A percentile compares a stretch with the other conserved stretches of the same genome.
Conservation (phyloP, 2,797 vertebrate genomes). For the Leuciscus waleckii region DNA sequence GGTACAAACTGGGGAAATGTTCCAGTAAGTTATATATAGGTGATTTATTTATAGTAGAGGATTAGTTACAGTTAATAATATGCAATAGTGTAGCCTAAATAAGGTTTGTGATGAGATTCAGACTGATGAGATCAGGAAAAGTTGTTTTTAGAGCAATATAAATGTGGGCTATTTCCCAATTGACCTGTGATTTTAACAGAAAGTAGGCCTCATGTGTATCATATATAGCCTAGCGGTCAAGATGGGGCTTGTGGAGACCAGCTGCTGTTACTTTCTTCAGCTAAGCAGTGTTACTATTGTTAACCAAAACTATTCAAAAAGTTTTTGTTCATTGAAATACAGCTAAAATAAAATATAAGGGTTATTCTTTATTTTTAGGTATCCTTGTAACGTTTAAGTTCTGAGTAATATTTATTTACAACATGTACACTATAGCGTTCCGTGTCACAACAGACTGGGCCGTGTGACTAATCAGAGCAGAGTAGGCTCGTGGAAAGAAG, state of each 20-base stretch:
- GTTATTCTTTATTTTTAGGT: background rate
- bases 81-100: background rate
- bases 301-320: background rate
- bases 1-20: background rate
- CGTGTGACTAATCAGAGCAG: too few species aligned
- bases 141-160: background rate
- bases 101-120: background rate
- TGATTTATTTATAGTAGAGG: background rate
- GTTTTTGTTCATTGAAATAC: background rate
- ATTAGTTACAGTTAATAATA: background rate
- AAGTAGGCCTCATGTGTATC: slow-evolving; percentile 44
- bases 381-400: background rate
- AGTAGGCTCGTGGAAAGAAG: background rate
- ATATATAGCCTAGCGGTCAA: slow-evolving; percentile 25
- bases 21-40: background rate
- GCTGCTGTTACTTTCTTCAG: background rate
- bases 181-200: slow-evolving; percentile 13
- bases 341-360: background rate
- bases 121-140: background rate
- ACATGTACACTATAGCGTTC: background rate
- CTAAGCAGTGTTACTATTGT: background rate
- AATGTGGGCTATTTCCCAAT: slow-evolving; percentile 1
- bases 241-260: background rate
- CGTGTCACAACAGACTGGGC: too few species aligned
- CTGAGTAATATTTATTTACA: background rate